Conservation (phyloP, 2,113 vertebrate genomes). For the Esox niger region DNA sequence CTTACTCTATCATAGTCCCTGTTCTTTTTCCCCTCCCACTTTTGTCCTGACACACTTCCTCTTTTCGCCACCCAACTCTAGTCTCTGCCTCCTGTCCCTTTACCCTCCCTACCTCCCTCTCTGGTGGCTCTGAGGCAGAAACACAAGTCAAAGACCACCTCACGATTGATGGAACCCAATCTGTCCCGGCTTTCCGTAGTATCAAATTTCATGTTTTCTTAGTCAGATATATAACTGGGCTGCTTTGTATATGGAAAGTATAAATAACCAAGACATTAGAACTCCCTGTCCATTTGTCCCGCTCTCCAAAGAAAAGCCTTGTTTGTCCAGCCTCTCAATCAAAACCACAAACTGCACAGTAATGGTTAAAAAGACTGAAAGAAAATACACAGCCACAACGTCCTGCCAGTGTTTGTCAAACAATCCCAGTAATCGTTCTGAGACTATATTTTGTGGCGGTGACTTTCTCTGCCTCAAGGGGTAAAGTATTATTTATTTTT, state of each 20-base stretch:
- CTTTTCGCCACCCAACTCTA: not conserved
- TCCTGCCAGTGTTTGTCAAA: constrained; percentile 28
- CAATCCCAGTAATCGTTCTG: constrained; percentile 23
- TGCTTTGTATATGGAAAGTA: constrained; percentile 12
- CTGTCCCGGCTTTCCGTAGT: not conserved
- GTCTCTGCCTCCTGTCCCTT: too few relatives aligned
- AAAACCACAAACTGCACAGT: constrained; percentile 17
- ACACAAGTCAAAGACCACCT: constrained; percentile 1
- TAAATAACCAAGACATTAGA: not conserved
- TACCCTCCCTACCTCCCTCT: not conserved
- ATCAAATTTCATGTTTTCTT: constrained; percentile 31
- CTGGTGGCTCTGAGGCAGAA: not conserved
- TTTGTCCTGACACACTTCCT: not conserved
- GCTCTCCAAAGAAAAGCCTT: not conserved
- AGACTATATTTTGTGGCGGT: constrained; percentile 13
- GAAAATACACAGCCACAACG: constrained; percentile 32
- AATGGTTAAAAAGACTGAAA: constrained; percentile 22
- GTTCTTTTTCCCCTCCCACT: not conserved
- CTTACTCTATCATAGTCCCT: not conserved
- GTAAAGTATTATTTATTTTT: constrained; percentile 11
- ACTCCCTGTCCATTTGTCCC: not conserved
- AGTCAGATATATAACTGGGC: constrained; percentile 14
- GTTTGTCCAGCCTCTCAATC: constrained; percentile 12
- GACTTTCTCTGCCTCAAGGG: constrained; percentile 19
- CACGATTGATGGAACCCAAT: constrained; percentile 20